Evolutionary conservation across 2,113 vertebrate genomes (phyloP).

Genomic region (Ammodytes marinus): DNA sequence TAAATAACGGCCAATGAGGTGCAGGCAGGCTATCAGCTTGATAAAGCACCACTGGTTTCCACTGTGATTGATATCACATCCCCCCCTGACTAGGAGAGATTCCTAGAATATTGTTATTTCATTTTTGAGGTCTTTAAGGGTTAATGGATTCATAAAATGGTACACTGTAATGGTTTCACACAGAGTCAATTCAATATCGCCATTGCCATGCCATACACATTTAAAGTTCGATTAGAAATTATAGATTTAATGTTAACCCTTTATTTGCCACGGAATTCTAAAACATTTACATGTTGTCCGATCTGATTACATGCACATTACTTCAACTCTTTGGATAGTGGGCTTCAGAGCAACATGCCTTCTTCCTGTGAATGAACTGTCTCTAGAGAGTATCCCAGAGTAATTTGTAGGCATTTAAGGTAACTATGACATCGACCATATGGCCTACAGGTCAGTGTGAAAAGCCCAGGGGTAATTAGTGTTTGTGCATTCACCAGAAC

Average conservation of each 20-base stretch:
- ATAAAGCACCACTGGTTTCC: conserved; percentile 66
- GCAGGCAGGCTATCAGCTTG: conserved; percentile 45
- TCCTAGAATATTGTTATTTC: conserved; percentile 31
- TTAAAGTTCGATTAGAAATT: conserved; percentile 8
- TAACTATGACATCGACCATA: conserved; percentile 16
- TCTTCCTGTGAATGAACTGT: not conserved
- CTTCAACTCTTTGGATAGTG: not conserved
- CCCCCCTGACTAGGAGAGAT: conserved; percentile 3
- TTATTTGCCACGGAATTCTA: not conserved
- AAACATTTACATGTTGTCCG: not conserved
- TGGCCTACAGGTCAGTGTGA: conserved; percentile 23
- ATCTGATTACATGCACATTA: not conserved
- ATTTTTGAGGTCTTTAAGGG: conserved; percentile 10
- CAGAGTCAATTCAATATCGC: conserved; percentile 6
- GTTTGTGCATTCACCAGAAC: not conserved
- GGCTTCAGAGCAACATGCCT: not conserved
- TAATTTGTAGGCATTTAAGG: not conserved
- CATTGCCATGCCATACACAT: not conserved
- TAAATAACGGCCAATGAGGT: conserved; percentile 75
- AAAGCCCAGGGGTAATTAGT: not conserved
- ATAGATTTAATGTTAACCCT: not conserved
- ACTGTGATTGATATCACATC: conserved; percentile 49
- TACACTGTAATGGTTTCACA: not conserved
- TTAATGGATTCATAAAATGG: conserved; percentile 36
- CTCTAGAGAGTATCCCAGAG: not conserved